A percentile compares a stretch with the other conserved stretches of the same genome.
These are phyloP conservation scores for Heliconius cydno DNA, from an alignment of 2,888 invertebrate species.

Conservation along the genomic window DNA sequence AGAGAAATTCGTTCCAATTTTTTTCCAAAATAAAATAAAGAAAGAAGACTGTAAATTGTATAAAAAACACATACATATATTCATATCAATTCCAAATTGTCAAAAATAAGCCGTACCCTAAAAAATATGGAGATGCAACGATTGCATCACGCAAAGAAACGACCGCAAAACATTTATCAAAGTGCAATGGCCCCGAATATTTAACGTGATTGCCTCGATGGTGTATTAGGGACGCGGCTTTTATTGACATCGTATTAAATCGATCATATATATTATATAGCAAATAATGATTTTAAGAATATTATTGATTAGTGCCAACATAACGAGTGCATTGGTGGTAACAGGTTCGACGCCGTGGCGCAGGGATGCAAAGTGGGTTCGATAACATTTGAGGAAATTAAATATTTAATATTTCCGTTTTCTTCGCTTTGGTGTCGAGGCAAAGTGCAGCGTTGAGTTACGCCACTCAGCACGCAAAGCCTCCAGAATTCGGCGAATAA, in stretches of 20 bases:
- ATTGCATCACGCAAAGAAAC: conserved; percentile 48
- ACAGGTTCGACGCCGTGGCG: no score
- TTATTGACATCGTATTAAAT: conserved; percentile 9
- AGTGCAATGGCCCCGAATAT: conserved; percentile 64
- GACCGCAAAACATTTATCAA: conserved; percentile 71
- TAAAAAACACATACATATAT: not conserved
- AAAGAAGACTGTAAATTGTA: not conserved
- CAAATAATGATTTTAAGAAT: not conserved
- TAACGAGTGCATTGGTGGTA: no score
- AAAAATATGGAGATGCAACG: conserved; percentile 28
- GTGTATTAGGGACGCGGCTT: conserved; percentile 14
- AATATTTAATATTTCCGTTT: no score
- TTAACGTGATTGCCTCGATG: conserved; percentile 65
- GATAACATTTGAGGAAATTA: no score
- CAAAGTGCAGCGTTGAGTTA: no score
- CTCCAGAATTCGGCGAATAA: no score
- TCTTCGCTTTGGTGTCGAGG: no score
- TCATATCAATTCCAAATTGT: not conserved
- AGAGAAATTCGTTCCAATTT: no score
- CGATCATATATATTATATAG: not conserved
- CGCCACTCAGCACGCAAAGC: no score
- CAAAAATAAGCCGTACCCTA: conserved; percentile 21
- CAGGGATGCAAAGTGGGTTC: no score
- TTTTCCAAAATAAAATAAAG: no score
- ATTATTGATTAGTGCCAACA: not conserved